Conservation (phyloP, 2,113 vertebrate genomes). For the Pygoscelis antarcticus region DNA sequence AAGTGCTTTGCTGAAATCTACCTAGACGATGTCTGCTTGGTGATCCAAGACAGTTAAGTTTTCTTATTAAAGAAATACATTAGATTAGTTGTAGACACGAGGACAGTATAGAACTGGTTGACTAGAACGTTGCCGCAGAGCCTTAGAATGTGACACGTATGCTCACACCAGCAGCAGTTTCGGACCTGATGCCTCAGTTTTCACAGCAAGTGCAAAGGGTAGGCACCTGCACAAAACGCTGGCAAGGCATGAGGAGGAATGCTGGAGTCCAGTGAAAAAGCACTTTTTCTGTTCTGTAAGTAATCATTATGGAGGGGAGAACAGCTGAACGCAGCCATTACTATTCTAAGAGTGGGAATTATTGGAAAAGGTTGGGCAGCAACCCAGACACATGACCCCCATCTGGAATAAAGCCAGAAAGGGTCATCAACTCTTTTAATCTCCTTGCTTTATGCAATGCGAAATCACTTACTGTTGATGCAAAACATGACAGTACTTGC, state of each 20-base stretch:
- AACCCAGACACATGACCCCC: background rate
- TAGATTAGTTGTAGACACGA: background rate
- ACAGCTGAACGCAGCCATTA: constrained; percentile 17
- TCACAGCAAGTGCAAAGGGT: background rate
- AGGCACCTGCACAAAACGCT: background rate
- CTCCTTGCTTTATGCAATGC: constrained; percentile 10
- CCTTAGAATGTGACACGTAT: background rate
- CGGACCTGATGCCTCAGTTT: background rate
- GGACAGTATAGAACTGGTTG: background rate
- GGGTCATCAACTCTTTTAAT: constrained; percentile 35
- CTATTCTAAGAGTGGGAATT: constrained; percentile 24
- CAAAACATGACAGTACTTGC: constrained; percentile 36
- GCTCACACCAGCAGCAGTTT: background rate
- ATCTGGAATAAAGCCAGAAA: constrained; percentile 26
- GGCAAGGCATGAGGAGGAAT: background rate
- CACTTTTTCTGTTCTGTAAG: constrained; percentile 12
- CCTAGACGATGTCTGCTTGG: background rate
- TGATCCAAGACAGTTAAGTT: background rate
- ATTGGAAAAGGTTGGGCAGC: constrained; percentile 29
- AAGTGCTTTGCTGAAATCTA: background rate
- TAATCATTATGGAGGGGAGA: background rate
- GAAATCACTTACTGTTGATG: constrained; percentile 52
- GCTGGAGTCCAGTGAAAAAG: background rate
- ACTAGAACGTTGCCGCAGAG: background rate
- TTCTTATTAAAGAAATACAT: background rate